These are phyloP conservation scores for Macropis europaea DNA, from an alignment of 2,888 invertebrate species.

Conservation along the genomic window DNA sequence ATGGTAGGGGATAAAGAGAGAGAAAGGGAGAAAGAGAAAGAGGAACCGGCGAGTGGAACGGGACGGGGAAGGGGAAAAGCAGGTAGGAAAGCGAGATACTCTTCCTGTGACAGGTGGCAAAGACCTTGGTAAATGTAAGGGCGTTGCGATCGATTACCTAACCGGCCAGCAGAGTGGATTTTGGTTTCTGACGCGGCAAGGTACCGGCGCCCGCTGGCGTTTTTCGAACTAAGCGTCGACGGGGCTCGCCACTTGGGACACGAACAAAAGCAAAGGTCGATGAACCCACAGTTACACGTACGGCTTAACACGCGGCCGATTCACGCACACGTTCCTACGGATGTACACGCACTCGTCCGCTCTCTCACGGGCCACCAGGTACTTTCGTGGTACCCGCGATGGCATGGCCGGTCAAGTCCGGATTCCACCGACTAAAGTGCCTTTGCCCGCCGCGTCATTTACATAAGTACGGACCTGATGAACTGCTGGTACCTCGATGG, in stretches of 20 bases:
- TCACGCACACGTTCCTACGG: constrained; percentile 48
- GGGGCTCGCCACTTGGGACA: constrained; percentile 67
- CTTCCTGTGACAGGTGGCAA: constrained; percentile 72
- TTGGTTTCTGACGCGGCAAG: constrained; percentile 41
- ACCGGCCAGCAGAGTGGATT: constrained; percentile 60
- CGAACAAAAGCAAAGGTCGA: constrained; percentile 74
- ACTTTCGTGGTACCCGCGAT: constrained; percentile 51
- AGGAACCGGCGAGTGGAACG: neutral
- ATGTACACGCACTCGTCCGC: constrained; percentile 52
- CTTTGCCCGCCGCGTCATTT: constrained; percentile 33
- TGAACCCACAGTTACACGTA: constrained; percentile 61
- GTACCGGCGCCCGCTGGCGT: constrained; percentile 48
- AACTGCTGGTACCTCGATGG: constrained; percentile 1
- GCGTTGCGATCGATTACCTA: constrained; percentile 73
- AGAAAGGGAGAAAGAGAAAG: constrained; percentile 9
- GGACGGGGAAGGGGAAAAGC: constrained; percentile 12
- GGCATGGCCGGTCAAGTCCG: constrained; percentile 51
- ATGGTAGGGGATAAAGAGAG: neutral
- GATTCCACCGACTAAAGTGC: constrained; percentile 53
- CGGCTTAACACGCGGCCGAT: constrained; percentile 40
- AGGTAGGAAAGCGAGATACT: constrained; percentile 59
- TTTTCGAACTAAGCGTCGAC: constrained; percentile 61
- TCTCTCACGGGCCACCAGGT: constrained; percentile 42
- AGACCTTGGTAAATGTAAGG: constrained; percentile 72
- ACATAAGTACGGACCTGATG: constrained; percentile 38